Percentiles rank a stretch among this genome's conserved stretches.
These are phyloP conservation scores for cattle (Bos taurus) DNA, from an alignment of 2,113 vertebrate species.

Conservation along the genomic window ARS-UCD2.0 NC_037353.1:50268501-50269000, in stretches of 20 bases:
- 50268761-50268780: rapidly evolving
- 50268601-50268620: neutral
- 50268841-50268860: rapidly evolving
- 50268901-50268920: neutral
- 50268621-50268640: rapidly evolving
- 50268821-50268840: rapidly evolving
- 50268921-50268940: rapidly evolving
- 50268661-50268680: rapidly evolving
- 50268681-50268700: too few species aligned
- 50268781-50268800: rapidly evolving
- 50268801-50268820: rapidly evolving
- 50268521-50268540: rapidly evolving
- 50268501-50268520: neutral
- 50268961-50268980: neutral
- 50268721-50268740: neutral
- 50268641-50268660: too few species aligned
- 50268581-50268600: rapidly evolving
- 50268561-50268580: rapidly evolving
- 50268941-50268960: rapidly evolving
- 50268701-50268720: rapidly evolving
- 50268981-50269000: rapidly evolving
- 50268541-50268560: rapidly evolving
- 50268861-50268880: rapidly evolving
- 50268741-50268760: neutral
- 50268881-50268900: rapidly evolving